phyloP scores from a whole-genome alignment of 2,113 vertebrate genomes.

The Periophthalmus modestus region DNA sequence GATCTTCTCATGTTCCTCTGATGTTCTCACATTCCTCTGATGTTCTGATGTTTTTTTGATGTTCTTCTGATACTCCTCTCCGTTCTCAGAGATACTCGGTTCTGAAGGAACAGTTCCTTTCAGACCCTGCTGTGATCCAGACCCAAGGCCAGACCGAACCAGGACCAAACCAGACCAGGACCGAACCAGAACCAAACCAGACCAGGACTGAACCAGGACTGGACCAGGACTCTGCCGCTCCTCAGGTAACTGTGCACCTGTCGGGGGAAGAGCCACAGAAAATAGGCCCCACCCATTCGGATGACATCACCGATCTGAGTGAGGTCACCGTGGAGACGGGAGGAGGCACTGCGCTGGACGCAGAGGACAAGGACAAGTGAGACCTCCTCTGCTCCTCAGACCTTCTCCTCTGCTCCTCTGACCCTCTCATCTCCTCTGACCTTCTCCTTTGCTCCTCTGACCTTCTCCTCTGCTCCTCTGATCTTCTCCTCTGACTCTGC shows the following conservation, averaged over 20 bases:
- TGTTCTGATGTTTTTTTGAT: no score
- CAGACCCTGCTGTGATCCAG: not conserved
- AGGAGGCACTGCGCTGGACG: slow-evolving; percentile 47
- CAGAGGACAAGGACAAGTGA: slow-evolving; percentile 21
- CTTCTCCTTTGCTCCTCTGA: not conserved
- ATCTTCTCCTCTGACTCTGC: not conserved
- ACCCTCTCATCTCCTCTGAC: not conserved
- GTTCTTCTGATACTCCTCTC: no score
- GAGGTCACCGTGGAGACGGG: slow-evolving; percentile 61
- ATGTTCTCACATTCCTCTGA: no score
- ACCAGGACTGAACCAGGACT: no score
- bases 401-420: no score
- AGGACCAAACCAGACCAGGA: not conserved
- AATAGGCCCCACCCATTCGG: slow-evolving; percentile 72
- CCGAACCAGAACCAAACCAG: no score
- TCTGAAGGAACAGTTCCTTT: slow-evolving; percentile 84
- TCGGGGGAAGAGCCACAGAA: slow-evolving; percentile 45
- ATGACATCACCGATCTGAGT: slow-evolving; percentile 81
- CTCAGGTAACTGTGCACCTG: slow-evolving; percentile 12
- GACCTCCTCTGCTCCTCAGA: not conserved
- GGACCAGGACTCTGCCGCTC: not conserved
- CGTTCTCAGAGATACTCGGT: slow-evolving; percentile 80
- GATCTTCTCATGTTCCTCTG: no score
- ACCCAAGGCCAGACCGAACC: not conserved
- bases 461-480: no score